phyloP scores from a whole-genome alignment of 2,113 vertebrate species.

The Elachura formosa region DNA sequence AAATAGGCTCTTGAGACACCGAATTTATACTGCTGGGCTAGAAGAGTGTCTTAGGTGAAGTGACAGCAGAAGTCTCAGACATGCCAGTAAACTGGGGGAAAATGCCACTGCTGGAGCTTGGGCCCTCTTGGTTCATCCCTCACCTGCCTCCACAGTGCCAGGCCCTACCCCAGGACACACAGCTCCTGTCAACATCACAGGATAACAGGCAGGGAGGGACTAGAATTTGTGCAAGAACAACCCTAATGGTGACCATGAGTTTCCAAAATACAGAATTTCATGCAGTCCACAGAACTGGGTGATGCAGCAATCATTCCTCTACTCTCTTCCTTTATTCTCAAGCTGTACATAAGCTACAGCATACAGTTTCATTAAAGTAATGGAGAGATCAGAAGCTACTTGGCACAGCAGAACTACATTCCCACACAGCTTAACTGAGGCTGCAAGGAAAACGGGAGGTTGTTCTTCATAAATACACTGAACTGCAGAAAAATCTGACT shows the following conservation, averaged over 20 bases:
- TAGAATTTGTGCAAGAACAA: neutral
- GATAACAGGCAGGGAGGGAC: neutral
- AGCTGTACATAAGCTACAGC: neutral
- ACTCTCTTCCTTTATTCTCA: neutral
- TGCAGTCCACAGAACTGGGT: neutral
- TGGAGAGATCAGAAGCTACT: neutral
- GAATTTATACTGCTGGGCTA: neutral
- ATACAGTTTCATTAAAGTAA: neutral
- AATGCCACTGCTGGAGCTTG: neutral
- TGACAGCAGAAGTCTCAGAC: neutral
- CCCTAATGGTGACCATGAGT: neutral
- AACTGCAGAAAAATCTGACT: neutral
- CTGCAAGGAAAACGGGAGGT: neutral
- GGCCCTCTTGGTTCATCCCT: neutral
- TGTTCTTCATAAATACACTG: conserved; percentile 20
- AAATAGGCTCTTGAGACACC: neutral
- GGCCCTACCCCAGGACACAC: neutral
- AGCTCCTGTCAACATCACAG: neutral
- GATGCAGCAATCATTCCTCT: neutral
- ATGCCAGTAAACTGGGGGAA: neutral
- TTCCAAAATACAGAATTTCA: neutral
- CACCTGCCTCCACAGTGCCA: neutral
- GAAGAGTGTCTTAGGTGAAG: neutral
- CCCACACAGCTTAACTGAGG: neutral
- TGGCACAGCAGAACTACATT: neutral